phyloP scores from a whole-genome alignment of 2,797 vertebrate genomes.

The Aulostomus chinensis region DNA sequence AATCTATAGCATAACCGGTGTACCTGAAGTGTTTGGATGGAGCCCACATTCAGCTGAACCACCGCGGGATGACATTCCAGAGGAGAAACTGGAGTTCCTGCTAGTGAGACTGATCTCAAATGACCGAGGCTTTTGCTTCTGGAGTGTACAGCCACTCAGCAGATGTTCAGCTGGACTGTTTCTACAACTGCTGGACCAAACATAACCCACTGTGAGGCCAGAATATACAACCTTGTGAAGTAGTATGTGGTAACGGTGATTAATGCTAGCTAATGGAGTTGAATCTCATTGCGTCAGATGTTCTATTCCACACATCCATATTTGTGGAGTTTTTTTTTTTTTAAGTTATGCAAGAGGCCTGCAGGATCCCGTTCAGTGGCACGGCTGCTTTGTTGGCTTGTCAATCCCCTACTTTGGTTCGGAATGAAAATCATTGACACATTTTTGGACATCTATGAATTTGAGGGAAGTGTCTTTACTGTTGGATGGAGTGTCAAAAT shows the following conservation, averaged over 20 bases:
- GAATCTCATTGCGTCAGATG: no score
- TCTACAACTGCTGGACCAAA: constrained; percentile 27
- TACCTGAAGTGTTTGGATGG: constrained; percentile 30
- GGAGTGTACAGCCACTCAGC: constrained; percentile 8
- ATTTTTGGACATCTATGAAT: no score
- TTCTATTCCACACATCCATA: no score
- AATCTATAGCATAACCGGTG: constrained; percentile 9
- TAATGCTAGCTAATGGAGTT: no score
- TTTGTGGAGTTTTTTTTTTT: no score
- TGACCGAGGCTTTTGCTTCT: constrained; percentile 56
- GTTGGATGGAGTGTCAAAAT: neutral
- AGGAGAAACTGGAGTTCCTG: constrained; percentile 23
- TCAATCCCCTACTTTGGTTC: no score
- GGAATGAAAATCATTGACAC: neutral
- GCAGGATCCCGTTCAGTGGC: no score
- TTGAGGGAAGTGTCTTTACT: neutral
- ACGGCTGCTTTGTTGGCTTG: no score
- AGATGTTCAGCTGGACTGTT: constrained; percentile 7
- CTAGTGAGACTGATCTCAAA: constrained; percentile 49
- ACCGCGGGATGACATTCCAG: constrained; percentile 63
- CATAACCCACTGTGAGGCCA: constrained; percentile 31
- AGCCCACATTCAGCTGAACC: constrained; percentile 37
- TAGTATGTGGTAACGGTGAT: constrained; percentile 12
- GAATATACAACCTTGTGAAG: constrained; percentile 7
- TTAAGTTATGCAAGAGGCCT: no score